Conservation (phyloP, 2,113 vertebrate species). For the Steatornis caripensis region DNA sequence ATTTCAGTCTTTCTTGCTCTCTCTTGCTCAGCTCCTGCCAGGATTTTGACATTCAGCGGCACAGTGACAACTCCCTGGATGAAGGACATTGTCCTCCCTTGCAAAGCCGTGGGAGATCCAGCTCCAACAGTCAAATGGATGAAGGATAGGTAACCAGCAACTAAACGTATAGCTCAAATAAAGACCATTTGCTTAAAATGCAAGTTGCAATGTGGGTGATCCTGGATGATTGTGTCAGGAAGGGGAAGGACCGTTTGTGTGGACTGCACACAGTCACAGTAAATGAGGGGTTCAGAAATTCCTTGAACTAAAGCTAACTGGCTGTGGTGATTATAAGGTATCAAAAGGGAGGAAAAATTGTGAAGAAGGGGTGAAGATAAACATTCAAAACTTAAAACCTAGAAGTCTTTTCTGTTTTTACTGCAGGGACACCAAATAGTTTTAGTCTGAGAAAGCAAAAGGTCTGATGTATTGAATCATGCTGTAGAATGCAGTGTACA, state of each 20-base stretch:
- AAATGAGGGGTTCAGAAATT: neutral
- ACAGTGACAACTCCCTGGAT: slow-evolving; percentile 98
- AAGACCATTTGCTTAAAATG: neutral
- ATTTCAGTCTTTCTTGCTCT: neutral
- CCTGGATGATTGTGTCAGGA: neutral
- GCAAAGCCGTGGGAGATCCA: slow-evolving; percentile 93
- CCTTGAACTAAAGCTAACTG: neutral
- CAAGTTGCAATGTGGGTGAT: neutral
- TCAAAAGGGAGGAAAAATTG: neutral
- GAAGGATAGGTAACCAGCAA: slow-evolving; percentile 94
- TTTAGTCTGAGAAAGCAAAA: neutral
- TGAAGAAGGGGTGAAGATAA: neutral
- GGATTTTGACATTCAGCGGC: slow-evolving; percentile 94
- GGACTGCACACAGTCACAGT: neutral
- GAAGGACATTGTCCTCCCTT: slow-evolving; percentile 94
- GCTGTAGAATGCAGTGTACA: neutral
- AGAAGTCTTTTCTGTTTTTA: neutral
- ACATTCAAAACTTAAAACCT: neutral
- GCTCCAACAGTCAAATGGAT: slow-evolving; percentile 95
- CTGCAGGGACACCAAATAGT: neutral
- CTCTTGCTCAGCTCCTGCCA: slow-evolving; percentile 83
- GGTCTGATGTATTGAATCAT: neutral
- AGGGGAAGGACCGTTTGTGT: neutral
- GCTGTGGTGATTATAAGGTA: neutral
- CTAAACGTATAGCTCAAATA: slow-evolving; percentile 22